Conservation (phyloP, 2,797 vertebrate species). For the Cyprinella venusta region DNA sequence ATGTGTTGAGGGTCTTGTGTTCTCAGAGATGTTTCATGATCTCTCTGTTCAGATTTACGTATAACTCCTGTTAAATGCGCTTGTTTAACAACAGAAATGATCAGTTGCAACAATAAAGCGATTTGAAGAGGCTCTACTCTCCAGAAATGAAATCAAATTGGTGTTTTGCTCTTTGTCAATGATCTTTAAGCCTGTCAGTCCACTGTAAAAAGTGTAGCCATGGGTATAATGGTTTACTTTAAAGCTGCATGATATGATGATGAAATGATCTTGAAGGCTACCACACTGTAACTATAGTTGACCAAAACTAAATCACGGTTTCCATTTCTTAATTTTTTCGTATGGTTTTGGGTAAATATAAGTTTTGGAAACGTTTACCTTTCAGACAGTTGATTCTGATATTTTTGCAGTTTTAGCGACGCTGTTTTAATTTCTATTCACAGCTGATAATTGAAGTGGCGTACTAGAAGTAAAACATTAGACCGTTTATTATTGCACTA, state of each 20-base stretch:
- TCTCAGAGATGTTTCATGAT: neutral
- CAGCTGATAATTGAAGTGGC: neutral
- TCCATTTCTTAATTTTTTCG: too few relatives aligned
- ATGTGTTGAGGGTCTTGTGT: neutral
- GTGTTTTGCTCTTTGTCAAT: slow-evolving; percentile 1
- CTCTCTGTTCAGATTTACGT: neutral
- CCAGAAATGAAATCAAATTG: neutral
- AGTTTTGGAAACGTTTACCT: neutral
- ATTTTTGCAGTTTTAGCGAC: too few relatives aligned
- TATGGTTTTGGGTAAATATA: neutral
- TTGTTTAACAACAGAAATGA: neutral
- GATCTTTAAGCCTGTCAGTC: neutral
- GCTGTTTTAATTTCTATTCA: neutral
- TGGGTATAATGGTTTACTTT: neutral
- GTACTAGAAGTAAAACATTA: neutral
- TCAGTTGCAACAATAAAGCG: neutral
- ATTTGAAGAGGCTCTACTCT: neutral
- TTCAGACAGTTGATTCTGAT: neutral
- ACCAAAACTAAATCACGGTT: neutral
- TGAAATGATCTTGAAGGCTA: neutral
- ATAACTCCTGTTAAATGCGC: neutral
- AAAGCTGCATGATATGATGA: neutral
- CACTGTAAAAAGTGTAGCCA: neutral
- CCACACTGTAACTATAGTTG: neutral
- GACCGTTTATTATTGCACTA: neutral